phyloP scores from a whole-genome alignment of 2,113 vertebrate species.

The Labeo rohita region DNA sequence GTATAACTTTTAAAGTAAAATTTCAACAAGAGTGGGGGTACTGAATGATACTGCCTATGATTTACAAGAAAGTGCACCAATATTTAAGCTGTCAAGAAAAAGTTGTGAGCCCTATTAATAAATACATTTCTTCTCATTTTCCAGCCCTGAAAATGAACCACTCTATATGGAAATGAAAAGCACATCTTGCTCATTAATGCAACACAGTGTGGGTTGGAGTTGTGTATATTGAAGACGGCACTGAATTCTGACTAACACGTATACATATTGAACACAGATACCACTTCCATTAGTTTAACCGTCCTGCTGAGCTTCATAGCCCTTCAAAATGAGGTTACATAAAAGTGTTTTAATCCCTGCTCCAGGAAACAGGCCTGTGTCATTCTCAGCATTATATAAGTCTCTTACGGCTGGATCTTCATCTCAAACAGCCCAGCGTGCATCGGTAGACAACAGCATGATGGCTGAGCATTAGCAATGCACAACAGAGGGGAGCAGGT shows the following conservation, averaged over 20 bases:
- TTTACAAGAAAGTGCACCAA: neutral
- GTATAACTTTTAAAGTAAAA: neutral
- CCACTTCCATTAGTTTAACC: constrained; percentile 13
- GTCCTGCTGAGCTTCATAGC: constrained; percentile 49
- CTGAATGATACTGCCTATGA: neutral
- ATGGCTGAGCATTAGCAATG: constrained; percentile 1
- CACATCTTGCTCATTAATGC: neutral
- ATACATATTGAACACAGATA: constrained; percentile 2
- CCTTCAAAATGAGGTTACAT: constrained; percentile 65
- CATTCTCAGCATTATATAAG: constrained; percentile 64
- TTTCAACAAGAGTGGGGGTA: neutral
- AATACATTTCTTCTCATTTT: neutral
- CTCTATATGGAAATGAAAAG: neutral
- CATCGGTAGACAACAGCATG: constrained; percentile 6
- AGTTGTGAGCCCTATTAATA: neutral
- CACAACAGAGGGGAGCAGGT: constrained; percentile 25
- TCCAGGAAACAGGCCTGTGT: constrained; percentile 64
- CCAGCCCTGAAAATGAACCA: neutral
- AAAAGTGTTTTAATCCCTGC: constrained; percentile 72
- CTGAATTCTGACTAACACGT: neutral
- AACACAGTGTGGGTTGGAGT: neutral
- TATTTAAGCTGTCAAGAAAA: constrained; percentile 8
- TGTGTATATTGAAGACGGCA: neutral
- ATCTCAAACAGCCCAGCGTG: neutral
- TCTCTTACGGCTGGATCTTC: constrained; percentile 51